A percentile compares a stretch with the other conserved stretches of the same genome.
These are phyloP conservation scores for Brachypterus glaber DNA, from an alignment of 2,888 invertebrate genomes.

Conservation along the genomic window DNA sequence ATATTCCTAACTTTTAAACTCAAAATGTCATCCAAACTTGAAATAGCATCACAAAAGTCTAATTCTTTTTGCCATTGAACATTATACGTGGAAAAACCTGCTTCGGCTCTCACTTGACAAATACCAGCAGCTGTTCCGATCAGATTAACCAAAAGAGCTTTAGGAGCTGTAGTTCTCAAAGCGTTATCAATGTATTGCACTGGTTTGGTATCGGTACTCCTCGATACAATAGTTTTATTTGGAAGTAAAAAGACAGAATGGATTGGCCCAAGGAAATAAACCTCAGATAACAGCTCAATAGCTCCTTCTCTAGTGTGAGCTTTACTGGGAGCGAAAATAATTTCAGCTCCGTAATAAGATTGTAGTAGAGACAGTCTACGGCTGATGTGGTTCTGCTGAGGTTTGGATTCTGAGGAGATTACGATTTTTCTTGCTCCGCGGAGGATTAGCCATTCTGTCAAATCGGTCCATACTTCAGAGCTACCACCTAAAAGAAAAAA, in stretches of 20 bases:
- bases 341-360: constrained; percentile 31
- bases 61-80: constrained; percentile 31
- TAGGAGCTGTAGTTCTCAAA: constrained; percentile 33
- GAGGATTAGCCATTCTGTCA: constrained; percentile 76
- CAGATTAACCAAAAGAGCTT: constrained; percentile 35
- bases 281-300: constrained; percentile 27
- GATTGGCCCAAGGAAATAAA: constrained; percentile 26
- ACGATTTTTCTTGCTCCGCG: constrained; percentile 73
- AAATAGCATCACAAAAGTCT: constrained; percentile 29
- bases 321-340: constrained; percentile 30
- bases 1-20: constrained; percentile 28
- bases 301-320: constrained; percentile 31
- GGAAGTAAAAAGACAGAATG: constrained; percentile 34
- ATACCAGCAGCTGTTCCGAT: constrained; percentile 30
- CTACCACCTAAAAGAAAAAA: constrained; percentile 29
- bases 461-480: constrained; percentile 34
- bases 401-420: constrained; percentile 68
- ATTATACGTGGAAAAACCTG: constrained; percentile 34
- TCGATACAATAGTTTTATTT: constrained; percentile 21
- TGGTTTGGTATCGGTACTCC: constrained; percentile 30
- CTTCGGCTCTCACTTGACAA: constrained; percentile 29
- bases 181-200: constrained; percentile 34
- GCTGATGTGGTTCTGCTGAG: constrained; percentile 56
- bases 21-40: constrained; percentile 33
- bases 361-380: constrained; percentile 32